Conservation (phyloP, 2,888 invertebrate species). For the Rhagium mordax region DNA sequence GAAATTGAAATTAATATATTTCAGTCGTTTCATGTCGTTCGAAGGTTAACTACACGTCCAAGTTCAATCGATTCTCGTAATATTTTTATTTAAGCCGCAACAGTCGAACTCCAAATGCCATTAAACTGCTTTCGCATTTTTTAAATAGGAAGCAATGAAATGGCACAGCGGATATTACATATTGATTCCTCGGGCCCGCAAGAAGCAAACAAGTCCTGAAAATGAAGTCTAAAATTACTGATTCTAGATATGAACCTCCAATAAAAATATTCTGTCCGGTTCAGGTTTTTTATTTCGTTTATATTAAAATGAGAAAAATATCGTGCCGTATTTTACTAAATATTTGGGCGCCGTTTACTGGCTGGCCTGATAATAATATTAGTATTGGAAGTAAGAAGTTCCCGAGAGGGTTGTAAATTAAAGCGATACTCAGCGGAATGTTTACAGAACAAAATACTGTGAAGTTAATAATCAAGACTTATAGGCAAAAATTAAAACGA, state of each 20-base stretch:
- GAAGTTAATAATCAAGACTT: too few species aligned
- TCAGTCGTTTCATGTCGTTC: too few species aligned
- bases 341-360: not conserved
- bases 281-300: not conserved
- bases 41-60: not conserved
- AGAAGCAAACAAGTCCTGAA: slow-evolving; percentile 25
- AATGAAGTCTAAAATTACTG: slow-evolving; percentile 29
- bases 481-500: too few species aligned
- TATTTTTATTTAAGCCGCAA: not conserved
- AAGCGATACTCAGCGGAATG: too few species aligned
- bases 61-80: not conserved
- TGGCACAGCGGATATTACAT: slow-evolving; percentile 29
- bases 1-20: too few species aligned
- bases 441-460: too few species aligned
- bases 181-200: slow-evolving; percentile 23
- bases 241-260: slow-evolving; percentile 21
- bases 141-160: slow-evolving; percentile 33
- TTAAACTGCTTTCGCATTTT: slow-evolving; percentile 7
- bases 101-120: not conserved
- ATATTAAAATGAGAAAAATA: slow-evolving; percentile 1
- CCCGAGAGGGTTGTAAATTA: too few species aligned
- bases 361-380: not conserved
- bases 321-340: not conserved
- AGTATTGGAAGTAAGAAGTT: too few species aligned
- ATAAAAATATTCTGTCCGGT: slow-evolving; percentile 13